Evolutionary conservation across 2,797 vertebrate species (phyloP).

Genomic region (Pteropus rufus): DNA sequence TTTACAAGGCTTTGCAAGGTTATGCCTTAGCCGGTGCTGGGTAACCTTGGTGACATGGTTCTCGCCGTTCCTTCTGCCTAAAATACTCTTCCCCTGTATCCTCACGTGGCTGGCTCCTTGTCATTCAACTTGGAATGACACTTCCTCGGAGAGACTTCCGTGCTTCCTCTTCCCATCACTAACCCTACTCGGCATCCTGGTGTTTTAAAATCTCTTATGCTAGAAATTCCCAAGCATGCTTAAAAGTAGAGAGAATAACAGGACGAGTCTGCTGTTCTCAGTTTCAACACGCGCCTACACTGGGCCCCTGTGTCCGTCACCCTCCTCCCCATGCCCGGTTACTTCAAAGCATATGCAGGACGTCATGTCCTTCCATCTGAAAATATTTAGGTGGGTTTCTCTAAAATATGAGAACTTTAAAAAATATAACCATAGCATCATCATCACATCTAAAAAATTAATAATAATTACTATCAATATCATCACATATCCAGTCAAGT

Average conservation of each 20-base stretch:
- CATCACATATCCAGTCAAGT: not conserved
- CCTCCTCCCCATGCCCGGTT: not conserved
- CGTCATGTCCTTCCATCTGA: not conserved
- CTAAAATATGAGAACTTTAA: not conserved
- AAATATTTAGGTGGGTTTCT: not conserved
- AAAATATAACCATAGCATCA: not conserved
- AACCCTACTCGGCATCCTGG: not conserved
- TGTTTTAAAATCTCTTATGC: not conserved
- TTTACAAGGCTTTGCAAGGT: not conserved
- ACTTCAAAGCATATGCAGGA: not conserved
- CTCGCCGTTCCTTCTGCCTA: not conserved
- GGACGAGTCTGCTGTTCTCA: not conserved
- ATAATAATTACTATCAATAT: not conserved
- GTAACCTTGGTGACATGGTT: not conserved
- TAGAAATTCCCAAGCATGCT: not conserved
- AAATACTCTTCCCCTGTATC: not conserved
- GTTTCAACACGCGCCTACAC: not conserved
- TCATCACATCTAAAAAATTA: not conserved
- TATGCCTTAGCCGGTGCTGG: not conserved
- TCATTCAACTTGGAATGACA: not conserved
- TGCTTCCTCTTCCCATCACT: not conserved
- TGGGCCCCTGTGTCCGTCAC: accelerated
- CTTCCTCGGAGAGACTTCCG: not conserved
- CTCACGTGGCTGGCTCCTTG: not conserved
- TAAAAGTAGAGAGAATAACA: not conserved